Base-by-base conservation (phyloP, 2,113 vertebrate species). In the Festucalex cinctus region DNA sequence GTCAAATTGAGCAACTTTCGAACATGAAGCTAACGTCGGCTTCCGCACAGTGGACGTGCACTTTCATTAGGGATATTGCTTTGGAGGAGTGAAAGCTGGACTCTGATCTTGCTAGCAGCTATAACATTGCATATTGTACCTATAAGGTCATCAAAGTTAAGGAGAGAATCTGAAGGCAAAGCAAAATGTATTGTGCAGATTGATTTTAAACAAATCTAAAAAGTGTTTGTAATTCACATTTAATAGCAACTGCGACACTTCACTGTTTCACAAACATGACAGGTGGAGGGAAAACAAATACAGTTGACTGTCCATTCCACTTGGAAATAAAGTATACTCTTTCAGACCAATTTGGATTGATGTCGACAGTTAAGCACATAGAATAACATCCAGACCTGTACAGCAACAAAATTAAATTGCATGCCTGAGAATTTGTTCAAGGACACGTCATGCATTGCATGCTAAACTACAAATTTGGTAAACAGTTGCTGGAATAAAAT, bases 171-270 rank as follows among this genome's bases (percentile, higher is more conserved):
- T 32, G 28, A 32, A 32, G 28, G 28, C 28, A 32, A 32, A 4
- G 28, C 28, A 54, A 24, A 1, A n/a, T 22, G 49, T 9, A 26
- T 56, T 56, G 13, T 26, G 24, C 22, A 14, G 24, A 53, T 1
- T 28, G 53, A 32, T 17, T 20, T 58, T 17, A 16, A 37, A 59
- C 32, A 59, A 37, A 58, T 22, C 1, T 10, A 8, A 7, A 37
- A 37, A 67, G 1, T 0, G 8, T 53, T 1, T 68, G 9, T 20
- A 36, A 64, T 71, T 66, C 48, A 75, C 32, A 49, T 89, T 88
- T 86, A 89, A 76, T 85, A 74, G 73, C 73, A 80, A 75, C 74
- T 56, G 57, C 80, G 70, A 68, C 54, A 69, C 53, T 58, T 74
- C 61, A 65, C 28, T 81, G 46, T 80, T 77, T 68, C 61, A 39